Percentiles rank a stretch among this genome's conserved stretches.
Conservation (phyloP, 2,797 vertebrate species). For the Darevskia mixta region DNA sequence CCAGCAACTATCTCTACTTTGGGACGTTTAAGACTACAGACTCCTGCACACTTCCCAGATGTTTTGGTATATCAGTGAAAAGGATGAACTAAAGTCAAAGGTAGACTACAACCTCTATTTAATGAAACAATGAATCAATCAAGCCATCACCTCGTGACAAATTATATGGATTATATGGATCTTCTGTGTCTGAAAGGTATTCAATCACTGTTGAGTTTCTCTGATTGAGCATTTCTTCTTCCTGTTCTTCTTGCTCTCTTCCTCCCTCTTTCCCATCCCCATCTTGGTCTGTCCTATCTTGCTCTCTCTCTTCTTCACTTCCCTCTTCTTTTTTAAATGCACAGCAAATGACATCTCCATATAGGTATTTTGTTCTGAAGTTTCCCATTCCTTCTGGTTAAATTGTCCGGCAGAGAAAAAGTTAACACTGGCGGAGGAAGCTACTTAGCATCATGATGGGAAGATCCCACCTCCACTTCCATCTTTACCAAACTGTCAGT, state of each 20-base stretch:
- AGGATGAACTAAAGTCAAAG: neutral
- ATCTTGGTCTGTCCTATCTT: neutral
- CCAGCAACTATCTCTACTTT: neutral
- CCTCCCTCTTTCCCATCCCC: neutral
- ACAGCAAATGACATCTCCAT: neutral
- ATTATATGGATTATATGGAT: slow-evolving; percentile 23
- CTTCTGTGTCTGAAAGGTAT: slow-evolving; percentile 31
- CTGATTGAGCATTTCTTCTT: neutral
- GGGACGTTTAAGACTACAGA: neutral
- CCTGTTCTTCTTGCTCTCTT: neutral
- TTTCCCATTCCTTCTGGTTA: slow-evolving; percentile 30
- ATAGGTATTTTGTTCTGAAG: slow-evolving; percentile 10
- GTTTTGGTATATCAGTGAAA: neutral
- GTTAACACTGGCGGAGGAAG: slow-evolving; percentile 24
- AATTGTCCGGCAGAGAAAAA: slow-evolving; percentile 12
- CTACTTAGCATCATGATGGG: slow-evolving; percentile 28
- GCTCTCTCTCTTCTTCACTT: neutral
- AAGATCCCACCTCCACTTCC: neutral
- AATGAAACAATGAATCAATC: neutral
- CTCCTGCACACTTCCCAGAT: neutral
- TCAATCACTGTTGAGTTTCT: slow-evolving; percentile 8
- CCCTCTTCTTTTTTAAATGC: slow-evolving; percentile 36
- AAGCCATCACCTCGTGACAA: neutral
- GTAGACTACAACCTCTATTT: neutral
- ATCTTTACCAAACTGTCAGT: neutral